Evolutionary conservation across 2,113 vertebrate species (phyloP), one percentile per base, ranked within the genome.

Genomic region (Sporophila hypoxantha): DNA sequence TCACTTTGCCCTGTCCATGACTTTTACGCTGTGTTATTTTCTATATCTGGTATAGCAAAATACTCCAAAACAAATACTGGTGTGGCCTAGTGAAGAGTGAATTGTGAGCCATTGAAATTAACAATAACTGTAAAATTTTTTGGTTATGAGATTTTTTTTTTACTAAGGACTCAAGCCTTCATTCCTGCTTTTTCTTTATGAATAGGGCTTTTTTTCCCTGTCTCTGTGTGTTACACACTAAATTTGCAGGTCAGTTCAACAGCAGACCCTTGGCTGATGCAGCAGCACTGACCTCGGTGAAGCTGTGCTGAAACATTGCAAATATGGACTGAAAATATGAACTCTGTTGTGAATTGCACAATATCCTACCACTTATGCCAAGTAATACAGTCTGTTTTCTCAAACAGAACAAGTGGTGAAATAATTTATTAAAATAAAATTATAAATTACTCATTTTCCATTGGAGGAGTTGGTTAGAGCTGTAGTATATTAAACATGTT

Each of bases 311-410:
- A 82, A 92, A 71, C 57, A 26, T 18, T 87, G 85, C 41, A 79
- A 55, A 32, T 32, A 17, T n/a, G 64, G 32, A 42, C 66, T 85
- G 46, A 70, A 86, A 81, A 39, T 49, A 66, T 69, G 80, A 92
- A 83, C 36, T 90, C 87, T 89, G 74, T 69, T 94, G 57, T 90
- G 61, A 69, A 64, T 94, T 93, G 84, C 76, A 71, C 75, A 93
- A 93, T 81, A 57, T 84, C 65, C 80, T 61, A 46, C 60, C 49
- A 27, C 44, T 71, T 39, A 75, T 0, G 44, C 87, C 86, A 93
- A 94, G 68, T 60, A 82, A 88, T 55, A 44, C 49, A 78, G 57
- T 20, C 32, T 86, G 55, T 83, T 95, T 81, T 68, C 56, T 88
- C 47, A 47, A 6, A 23, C 84, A 78, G 70, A 74, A 1, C 19